These are phyloP conservation scores for Pseudonaja textilis DNA, from an alignment of 2,113 vertebrate species.

Conservation along the genomic window DNA sequence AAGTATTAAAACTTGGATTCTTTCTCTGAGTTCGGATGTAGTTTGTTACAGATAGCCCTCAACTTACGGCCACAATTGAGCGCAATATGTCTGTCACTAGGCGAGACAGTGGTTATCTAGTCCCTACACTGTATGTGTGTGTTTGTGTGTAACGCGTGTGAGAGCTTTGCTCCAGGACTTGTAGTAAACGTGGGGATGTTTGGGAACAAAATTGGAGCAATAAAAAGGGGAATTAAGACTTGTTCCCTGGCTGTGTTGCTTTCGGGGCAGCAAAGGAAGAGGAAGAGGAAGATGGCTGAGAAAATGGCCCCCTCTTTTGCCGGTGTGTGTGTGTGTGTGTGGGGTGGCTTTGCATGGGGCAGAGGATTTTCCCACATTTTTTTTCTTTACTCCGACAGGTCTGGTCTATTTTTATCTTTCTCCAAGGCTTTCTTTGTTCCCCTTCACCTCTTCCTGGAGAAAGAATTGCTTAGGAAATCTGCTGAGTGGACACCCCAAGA, in stretches of 20 bases:
- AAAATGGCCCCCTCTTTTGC: neutral
- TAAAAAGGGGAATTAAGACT: neutral
- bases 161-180: too few species aligned
- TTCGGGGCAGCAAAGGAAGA: neutral
- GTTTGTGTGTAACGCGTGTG: too few species aligned
- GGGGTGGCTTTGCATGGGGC: fast-evolving
- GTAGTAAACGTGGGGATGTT: too few species aligned
- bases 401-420: slow-evolving; percentile 23
- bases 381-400: neutral
- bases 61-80: too few species aligned
- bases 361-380: neutral
- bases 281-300: neutral
- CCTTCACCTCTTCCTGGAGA: slow-evolving; percentile 9
- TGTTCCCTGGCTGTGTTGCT: too few species aligned
- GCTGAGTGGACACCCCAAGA: neutral
- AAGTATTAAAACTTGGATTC: neutral
- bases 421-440: neutral
- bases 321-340: too few species aligned
- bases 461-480: neutral
- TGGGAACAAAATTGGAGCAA: too few species aligned
- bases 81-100: too few species aligned
- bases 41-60: too few species aligned
- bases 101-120: too few species aligned
- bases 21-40: too few species aligned
- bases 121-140: too few species aligned